Evolutionary conservation across 2,797 vertebrate genomes (phyloP).

Genomic region (Uromys caudimaculatus): DNA sequence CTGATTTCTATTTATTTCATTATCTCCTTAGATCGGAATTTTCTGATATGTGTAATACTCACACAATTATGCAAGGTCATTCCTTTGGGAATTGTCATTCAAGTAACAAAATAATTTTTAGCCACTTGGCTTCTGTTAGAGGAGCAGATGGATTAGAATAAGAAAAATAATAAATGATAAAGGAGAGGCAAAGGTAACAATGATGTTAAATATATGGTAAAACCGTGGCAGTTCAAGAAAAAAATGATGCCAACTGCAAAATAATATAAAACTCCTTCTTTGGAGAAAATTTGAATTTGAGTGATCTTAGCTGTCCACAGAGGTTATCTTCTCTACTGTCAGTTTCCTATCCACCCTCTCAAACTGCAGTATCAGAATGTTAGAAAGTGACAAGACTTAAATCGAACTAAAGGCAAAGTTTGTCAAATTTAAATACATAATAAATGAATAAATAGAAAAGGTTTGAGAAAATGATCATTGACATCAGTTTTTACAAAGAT

Average conservation of each 20-base stretch:
- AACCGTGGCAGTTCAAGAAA: slow-evolving; percentile 33
- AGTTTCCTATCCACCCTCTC: background rate
- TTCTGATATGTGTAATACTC: background rate
- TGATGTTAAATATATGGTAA: slow-evolving; percentile 44
- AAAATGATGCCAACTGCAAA: slow-evolving; percentile 27
- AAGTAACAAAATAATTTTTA: slow-evolving; percentile 61
- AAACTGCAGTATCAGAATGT: background rate
- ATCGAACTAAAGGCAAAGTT: background rate
- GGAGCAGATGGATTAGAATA: slow-evolving; percentile 65
- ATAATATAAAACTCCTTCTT: background rate
- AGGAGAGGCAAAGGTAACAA: slow-evolving; percentile 48
- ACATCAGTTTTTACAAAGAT: background rate
- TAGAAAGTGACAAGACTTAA: background rate
- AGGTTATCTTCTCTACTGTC: background rate
- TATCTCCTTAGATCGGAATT: background rate
- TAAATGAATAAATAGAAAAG: slow-evolving; percentile 19
- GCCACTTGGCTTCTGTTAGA: slow-evolving; percentile 53
- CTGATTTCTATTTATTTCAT: background rate
- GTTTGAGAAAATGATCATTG: background rate
- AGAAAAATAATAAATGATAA: slow-evolving; percentile 32
- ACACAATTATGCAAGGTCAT: slow-evolving; percentile 45
- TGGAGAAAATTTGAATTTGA: slow-evolving; percentile 14
- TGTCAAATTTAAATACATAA: background rate
- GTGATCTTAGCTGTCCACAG: background rate
- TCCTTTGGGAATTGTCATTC: slow-evolving; percentile 58